Base-by-base conservation (phyloP, 2,113 vertebrate species). In the Nyctibius bracteatus region DNA sequence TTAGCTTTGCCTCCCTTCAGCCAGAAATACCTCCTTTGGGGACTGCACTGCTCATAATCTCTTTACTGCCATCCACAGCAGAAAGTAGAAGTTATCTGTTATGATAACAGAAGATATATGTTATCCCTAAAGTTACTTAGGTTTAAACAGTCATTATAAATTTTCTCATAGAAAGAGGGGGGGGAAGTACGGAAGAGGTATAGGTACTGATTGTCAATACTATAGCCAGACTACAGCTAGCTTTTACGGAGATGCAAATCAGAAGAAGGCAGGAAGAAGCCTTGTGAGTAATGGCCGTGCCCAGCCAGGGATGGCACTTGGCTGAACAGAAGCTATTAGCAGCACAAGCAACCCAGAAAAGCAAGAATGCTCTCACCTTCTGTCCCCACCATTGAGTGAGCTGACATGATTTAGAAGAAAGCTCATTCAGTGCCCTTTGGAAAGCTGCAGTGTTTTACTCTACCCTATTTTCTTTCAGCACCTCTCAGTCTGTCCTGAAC, bases 361-460 rank as follows among this genome's bases (percentile, higher is more conserved):
- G 49, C 0, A 0, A 47, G 47, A 84, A 55, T 3, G 2, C 28
- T 43, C 43, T 73, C n/a, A 8, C 49, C 47, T 74, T 81, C 47
- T 67, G 25, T 92, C 31, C 52, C 27, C n/a, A 49, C 11, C 28
- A 6, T 15, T 14, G 59, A 44, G 23, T 7, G 41, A 77, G 65
- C 16, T 8, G 2, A 39, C 54, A 30, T 0, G 0, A 67, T 63
- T 46, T 39, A 65, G 52, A 72, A 37, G 78, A 81, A 67, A 81
- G 47, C 44, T 85, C 9, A 4, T 39, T 33, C 59, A 52, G 41
- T 79, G 71, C n/a, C n/a, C 51, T 82, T 68, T 78, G 43, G 78
- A 62, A 81, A 86, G 55, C 41, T 80, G 70, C 44, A 68, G 46
- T 46, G 41, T 82, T 92, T 71, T 33, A 67, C 68, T 91, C 30